A percentile compares a stretch with the other conserved stretches of the same genome.
Conservation (phyloP, 2,113 vertebrate genomes). For the Pseudorectes ferrugineus region DNA sequence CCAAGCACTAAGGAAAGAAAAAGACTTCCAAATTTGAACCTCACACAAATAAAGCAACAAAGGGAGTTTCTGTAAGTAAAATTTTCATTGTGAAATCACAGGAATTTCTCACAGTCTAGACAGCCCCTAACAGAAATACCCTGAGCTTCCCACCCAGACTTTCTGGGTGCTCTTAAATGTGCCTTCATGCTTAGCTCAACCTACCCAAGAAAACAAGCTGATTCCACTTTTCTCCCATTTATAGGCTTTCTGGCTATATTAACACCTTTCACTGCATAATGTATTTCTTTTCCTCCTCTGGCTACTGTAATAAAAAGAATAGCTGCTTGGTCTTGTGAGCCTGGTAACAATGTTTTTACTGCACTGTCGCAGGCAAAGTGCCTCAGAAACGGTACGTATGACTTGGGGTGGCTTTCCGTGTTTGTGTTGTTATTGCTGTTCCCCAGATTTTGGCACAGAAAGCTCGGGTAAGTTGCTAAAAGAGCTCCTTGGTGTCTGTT, state of each 20-base stretch:
- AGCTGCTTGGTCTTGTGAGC: accelerated
- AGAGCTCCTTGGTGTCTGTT: background rate
- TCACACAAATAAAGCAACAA: background rate
- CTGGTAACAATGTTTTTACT: background rate
- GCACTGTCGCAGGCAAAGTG: accelerated
- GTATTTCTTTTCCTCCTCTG: background rate
- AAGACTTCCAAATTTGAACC: background rate
- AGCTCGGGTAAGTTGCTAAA: accelerated
- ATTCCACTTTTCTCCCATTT: background rate
- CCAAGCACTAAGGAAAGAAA: background rate
- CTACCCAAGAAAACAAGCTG: background rate
- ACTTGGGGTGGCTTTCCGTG: background rate
- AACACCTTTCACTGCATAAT: background rate
- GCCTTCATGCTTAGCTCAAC: background rate
- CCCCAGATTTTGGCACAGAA: background rate
- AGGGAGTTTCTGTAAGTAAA: background rate
- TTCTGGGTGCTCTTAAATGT: background rate
- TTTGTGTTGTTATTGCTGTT: background rate
- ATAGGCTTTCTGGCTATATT: background rate
- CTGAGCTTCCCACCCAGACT: background rate
- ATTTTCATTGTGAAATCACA: background rate
- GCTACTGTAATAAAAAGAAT: background rate
- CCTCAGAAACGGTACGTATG: accelerated
- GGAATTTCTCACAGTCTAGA: background rate
- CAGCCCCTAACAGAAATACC: background rate